Percentiles rank a stretch among this genome's conserved stretches.
These are phyloP conservation scores for Dolomedes plantarius DNA, from an alignment of 2,888 invertebrate genomes.

Conservation along the genomic window DNA sequence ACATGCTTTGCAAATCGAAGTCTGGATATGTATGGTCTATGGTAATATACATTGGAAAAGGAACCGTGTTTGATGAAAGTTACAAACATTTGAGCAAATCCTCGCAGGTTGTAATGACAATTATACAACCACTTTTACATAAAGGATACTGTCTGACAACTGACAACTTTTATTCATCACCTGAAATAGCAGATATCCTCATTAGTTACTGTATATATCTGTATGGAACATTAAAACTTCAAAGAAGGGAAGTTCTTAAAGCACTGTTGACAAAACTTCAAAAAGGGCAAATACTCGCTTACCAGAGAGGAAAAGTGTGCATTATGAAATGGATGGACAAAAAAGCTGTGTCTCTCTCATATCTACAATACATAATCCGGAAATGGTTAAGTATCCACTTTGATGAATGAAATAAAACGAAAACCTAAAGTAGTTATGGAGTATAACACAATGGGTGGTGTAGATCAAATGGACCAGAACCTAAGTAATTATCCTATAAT, in stretches of 20 bases:
- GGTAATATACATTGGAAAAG: not conserved
- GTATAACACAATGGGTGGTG: conserved; percentile 4
- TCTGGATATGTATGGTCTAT: too few relatives aligned
- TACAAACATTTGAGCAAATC: conserved; percentile 28
- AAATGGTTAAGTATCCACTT: too few relatives aligned
- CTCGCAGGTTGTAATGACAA: conserved; percentile 11
- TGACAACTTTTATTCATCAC: conserved; percentile 18
- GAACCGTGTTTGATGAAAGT: too few relatives aligned
- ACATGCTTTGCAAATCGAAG: too few relatives aligned
- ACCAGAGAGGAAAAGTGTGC: too few relatives aligned
- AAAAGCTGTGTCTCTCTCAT: conserved; percentile 20
- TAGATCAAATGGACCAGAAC: too few relatives aligned
- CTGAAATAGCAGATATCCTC: conserved; percentile 29
- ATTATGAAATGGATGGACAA: conserved; percentile 44
- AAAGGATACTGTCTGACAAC: too few relatives aligned
- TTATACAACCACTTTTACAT: conserved; percentile 44
- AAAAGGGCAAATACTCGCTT: too few relatives aligned
- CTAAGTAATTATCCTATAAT: conserved; percentile 15
- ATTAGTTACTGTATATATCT: conserved; percentile 56
- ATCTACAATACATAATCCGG: too few relatives aligned
- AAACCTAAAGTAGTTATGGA: conserved; percentile 1
- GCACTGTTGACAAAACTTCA: too few relatives aligned
- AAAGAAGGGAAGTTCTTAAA: too few relatives aligned
- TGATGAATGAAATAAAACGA: too few relatives aligned
- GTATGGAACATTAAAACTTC: conserved; percentile 61